Percentiles rank a stretch among this genome's conserved stretches.
Conservation (phyloP, 2,888 invertebrate genomes). For the Anoplius nigerrimus region DNA sequence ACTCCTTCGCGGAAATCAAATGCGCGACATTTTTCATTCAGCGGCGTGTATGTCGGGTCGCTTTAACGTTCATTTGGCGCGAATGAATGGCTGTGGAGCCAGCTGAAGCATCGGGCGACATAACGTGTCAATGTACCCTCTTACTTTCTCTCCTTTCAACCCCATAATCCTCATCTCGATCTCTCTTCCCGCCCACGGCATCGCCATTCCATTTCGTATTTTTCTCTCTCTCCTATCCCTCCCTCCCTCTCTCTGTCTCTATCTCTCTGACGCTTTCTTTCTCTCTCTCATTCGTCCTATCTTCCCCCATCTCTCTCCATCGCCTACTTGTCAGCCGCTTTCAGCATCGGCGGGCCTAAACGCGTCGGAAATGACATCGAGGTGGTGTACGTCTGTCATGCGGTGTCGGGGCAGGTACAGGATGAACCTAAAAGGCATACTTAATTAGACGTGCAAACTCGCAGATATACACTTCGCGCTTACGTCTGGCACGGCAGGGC, state of each 20-base stretch:
- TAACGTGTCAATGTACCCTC: too few relatives aligned
- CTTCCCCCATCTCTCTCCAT: neutral
- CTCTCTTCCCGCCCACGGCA: neutral
- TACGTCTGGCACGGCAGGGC: neutral
- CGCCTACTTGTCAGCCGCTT: neutral
- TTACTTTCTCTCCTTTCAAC: neutral
- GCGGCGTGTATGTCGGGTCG: too few relatives aligned
- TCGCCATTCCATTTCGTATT: conserved; percentile 4
- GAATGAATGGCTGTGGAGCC: too few relatives aligned
- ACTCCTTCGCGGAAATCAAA: too few relatives aligned
- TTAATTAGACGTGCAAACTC: conserved; percentile 22
- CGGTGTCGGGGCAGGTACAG: neutral
- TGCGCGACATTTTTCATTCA: too few relatives aligned
- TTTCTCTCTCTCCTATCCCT: conserved; percentile 14
- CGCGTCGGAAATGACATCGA: conserved; percentile 9
- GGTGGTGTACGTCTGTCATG: neutral
- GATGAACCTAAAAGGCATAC: conserved; percentile 20
- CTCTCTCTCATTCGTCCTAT: neutral
- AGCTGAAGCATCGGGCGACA: too few relatives aligned
- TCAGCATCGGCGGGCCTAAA: neutral
- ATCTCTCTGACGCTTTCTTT: conserved; percentile 16
- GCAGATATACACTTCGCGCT: neutral
- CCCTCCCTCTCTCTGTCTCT: conserved; percentile 20
- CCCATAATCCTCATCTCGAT: conserved; percentile 5
- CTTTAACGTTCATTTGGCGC: too few relatives aligned